Conservation (phyloP, 2,113 vertebrate species). For the Cichladusa arquata region DNA sequence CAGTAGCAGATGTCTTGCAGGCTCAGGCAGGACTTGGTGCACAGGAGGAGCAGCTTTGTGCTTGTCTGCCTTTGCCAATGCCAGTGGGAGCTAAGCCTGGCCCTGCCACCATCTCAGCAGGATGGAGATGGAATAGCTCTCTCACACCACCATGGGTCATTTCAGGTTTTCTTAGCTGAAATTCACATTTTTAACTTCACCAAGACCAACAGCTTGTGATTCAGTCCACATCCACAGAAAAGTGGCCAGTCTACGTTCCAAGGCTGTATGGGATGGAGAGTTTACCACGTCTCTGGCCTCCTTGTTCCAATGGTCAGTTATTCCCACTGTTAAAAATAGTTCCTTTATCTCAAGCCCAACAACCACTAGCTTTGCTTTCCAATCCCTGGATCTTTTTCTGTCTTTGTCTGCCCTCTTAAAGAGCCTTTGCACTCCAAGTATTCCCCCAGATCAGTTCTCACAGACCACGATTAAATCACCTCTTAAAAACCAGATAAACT, state of each 20-base stretch:
- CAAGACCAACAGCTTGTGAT: neutral
- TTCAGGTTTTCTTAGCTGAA: neutral
- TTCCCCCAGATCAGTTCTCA: constrained; percentile 38
- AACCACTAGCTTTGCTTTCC: constrained; percentile 22
- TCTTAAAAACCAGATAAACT: constrained; percentile 59
- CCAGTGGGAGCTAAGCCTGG: neutral
- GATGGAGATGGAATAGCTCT: neutral
- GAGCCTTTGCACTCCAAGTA: constrained; percentile 31
- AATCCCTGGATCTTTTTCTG: neutral
- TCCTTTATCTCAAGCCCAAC: constrained; percentile 24
- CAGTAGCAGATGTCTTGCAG: neutral
- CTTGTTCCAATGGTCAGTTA: constrained; percentile 5
- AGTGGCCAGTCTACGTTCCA: neutral
- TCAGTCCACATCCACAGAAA: neutral
- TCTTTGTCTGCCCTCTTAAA: constrained; percentile 33
- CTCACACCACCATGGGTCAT: neutral
- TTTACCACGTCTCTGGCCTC: neutral
- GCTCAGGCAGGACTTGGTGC: neutral
- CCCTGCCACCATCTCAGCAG: neutral
- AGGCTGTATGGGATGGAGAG: neutral
- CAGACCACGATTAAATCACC: constrained; percentile 40
- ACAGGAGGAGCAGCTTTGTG: neutral
- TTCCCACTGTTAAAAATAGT: constrained; percentile 55
- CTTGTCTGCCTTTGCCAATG: neutral
- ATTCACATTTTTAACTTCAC: neutral